phyloP scores from a whole-genome alignment of 2,888 invertebrate species.

The Chelonus formosanus region DNA sequence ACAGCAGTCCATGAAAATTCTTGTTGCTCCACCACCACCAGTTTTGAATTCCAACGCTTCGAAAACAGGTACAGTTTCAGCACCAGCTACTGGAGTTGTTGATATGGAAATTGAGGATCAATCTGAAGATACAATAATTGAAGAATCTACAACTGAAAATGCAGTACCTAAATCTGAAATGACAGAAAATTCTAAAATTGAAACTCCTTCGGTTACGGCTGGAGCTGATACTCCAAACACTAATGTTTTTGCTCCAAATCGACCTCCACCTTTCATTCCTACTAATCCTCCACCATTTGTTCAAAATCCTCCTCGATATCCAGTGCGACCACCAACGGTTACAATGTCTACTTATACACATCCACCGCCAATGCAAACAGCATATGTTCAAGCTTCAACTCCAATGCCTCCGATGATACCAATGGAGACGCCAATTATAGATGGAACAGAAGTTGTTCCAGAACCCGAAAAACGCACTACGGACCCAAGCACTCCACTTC shows the following conservation, averaged over 20 bases:
- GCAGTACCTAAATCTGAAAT: conserved; percentile 24
- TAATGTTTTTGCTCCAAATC: conserved; percentile 48
- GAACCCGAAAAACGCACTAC: conserved; percentile 62
- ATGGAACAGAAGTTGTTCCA: conserved; percentile 56
- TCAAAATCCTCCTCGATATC: conserved; percentile 45
- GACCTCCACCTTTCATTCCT: conserved; percentile 54
- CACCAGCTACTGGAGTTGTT: conserved; percentile 51
- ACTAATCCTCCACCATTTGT: conserved; percentile 51
- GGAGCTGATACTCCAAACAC: neutral
- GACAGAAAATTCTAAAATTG: conserved; percentile 38
- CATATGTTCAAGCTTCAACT: conserved; percentile 46
- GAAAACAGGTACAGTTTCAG: conserved; percentile 37
- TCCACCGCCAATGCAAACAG: conserved; percentile 41
- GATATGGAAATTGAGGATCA: conserved; percentile 64
- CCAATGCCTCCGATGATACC: conserved; percentile 53
- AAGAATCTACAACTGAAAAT: conserved; percentile 50
- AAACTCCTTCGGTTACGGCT: conserved; percentile 35
- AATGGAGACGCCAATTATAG: conserved; percentile 61
- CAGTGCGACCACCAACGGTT: conserved; percentile 41
- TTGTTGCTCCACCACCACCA: conserved; percentile 62
- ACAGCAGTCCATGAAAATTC: conserved; percentile 56
- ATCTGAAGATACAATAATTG: conserved; percentile 58
- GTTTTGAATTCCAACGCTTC: conserved; percentile 54
- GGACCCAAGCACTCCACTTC: conserved; percentile 67
- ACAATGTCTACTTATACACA: conserved; percentile 36